phyloP scores from a whole-genome alignment of 1,140 invertebrate species.

The Pogonomyrmex barbatus region DNA sequence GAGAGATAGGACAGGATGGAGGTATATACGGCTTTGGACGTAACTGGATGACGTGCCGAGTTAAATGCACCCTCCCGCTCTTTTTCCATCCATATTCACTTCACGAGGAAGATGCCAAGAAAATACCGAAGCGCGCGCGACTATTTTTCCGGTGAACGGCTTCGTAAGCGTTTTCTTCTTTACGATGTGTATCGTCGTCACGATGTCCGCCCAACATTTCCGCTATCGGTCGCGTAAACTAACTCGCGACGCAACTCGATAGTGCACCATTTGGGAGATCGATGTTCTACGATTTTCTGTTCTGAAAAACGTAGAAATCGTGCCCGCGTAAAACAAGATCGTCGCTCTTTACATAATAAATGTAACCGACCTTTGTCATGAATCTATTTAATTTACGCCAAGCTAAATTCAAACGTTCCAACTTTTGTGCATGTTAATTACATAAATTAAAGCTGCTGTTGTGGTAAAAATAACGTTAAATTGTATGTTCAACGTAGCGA shows the following conservation, averaged over 20 bases:
- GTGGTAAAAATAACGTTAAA: not conserved
- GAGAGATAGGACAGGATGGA: not conserved
- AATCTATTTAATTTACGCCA: constrained; percentile 13
- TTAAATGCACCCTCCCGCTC: constrained; percentile 10
- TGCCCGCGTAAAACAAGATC: not conserved
- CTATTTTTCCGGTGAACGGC: constrained; percentile 29
- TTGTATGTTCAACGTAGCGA: not conserved
- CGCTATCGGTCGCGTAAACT: constrained; percentile 48
- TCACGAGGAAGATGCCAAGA: constrained; percentile 14
- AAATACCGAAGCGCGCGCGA: not conserved
- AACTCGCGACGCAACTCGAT: not conserved
- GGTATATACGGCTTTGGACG: constrained; percentile 1
- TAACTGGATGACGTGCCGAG: not conserved
- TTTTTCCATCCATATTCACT: constrained; percentile 36
- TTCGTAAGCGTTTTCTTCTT: constrained; percentile 56
- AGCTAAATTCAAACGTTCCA: constrained; percentile 3
- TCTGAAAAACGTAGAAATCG: constrained; percentile 19
- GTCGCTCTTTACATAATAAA: constrained; percentile 4
- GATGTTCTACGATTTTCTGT: constrained; percentile 46
- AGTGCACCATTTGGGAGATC: constrained; percentile 37
- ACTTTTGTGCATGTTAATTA: constrained; percentile 29
- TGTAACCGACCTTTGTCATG: not conserved
- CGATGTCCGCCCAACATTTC: constrained; percentile 38
- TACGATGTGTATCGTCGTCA: constrained; percentile 26
- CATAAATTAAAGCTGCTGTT: constrained; percentile 38